Base-by-base conservation (phyloP, 2,888 invertebrate species). In the Calephelis perditalis region DNA sequence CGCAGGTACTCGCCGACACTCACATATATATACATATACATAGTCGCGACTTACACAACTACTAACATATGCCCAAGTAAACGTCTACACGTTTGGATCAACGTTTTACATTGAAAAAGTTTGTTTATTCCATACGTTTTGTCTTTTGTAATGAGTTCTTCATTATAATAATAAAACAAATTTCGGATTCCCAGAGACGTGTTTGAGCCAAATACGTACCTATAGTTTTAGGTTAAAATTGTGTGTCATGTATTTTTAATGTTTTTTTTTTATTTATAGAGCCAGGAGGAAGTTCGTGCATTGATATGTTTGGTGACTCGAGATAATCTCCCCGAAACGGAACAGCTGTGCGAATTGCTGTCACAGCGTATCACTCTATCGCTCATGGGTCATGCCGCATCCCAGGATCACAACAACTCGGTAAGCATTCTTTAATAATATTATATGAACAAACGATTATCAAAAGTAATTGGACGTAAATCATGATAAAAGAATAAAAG, bases 221-320 rank as follows among this genome's bases (percentile, higher is more conserved):
- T 26, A 26, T 26, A 26, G 26, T 26, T 26, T 26, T 2, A 26
- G 1, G 26, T 26, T 26, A 26, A 26, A 26, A 4, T 26, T 26
- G 26, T 36, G 12, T 36, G 36, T 45, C 10, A 7, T 36, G 15
- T 40, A 43, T 43, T 9, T 26, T 43, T 44, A 37, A 15, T n/a
- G 8, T 57, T n/a, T 43, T 46, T 52, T 57, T 15, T 58, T 57
- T 46, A 58, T 49, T 63, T 66, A 35, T 63, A 94, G 91, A 94
- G 96, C 63, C 96, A 98, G 75, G 96, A 96, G 73, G 98, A 98
- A 81, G 98, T 98, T 0, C 93, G 97, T 45, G 95, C 97, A 66
- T 86, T 98, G 60, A 91, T 98, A 52, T 98, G 98, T 73, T 92
- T 97, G 43, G 92, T 98, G 58, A 98, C 98, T 0, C 94, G 95